These are phyloP conservation scores for Eulithis prunata DNA, from an alignment of 2,888 invertebrate genomes.

Conservation along the genomic window DNA sequence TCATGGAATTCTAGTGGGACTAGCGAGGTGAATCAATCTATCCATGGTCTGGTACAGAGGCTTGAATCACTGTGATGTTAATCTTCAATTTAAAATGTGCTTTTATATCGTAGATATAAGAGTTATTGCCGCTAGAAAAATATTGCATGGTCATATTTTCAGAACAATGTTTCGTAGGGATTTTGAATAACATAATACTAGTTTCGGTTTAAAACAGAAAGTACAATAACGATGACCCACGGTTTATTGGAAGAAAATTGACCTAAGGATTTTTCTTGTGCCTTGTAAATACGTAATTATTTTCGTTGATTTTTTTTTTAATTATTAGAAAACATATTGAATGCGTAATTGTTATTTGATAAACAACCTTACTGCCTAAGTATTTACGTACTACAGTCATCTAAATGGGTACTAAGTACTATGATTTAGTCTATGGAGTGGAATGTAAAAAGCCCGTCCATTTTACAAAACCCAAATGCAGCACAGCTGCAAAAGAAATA, in stretches of 20 bases:
- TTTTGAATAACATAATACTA: background rate
- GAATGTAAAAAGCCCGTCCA: background rate
- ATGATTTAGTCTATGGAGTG: background rate
- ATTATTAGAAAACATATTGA: no score
- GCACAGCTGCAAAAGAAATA: constrained; percentile 35
- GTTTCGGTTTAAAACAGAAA: no score
- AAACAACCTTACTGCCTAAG: no score
- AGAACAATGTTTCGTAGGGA: background rate
- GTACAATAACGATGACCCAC: no score
- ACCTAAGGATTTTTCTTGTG: no score
- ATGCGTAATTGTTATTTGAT: no score
- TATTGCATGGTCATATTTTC: background rate
- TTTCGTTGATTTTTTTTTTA: no score
- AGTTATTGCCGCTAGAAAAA: background rate
- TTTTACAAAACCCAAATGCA: constrained; percentile 11
- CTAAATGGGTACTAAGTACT: no score
- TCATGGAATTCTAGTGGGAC: constrained; percentile 46
- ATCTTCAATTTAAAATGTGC: background rate
- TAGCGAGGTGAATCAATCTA: constrained; percentile 75
- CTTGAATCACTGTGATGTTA: background rate
- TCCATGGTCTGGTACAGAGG: constrained; percentile 63
- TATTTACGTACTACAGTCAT: no score
- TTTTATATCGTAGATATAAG: background rate
- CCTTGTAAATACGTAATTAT: no score
- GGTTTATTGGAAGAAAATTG: no score